A percentile compares a stretch with the other conserved stretches of the same genome.
Conservation (phyloP, 2,888 invertebrate species). For the Drosophila recens region DNA sequence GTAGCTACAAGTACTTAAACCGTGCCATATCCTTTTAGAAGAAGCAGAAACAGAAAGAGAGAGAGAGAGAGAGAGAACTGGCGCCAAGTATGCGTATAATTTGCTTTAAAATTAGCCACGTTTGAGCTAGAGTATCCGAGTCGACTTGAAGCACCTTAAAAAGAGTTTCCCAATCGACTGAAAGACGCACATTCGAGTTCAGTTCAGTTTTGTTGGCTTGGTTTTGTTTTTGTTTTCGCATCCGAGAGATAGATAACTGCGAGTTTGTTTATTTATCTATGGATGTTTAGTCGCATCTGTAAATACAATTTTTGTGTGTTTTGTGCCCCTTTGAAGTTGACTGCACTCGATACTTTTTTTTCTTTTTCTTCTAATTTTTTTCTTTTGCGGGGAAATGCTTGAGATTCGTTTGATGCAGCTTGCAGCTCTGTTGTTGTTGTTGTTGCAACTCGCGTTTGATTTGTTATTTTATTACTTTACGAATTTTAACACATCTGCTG, state of each 20-base stretch:
- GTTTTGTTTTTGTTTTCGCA: constrained; percentile 12
- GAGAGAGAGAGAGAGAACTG: not conserved
- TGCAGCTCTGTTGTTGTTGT: constrained; percentile 17
- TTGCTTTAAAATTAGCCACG: constrained; percentile 69
- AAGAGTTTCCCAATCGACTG: not conserved
- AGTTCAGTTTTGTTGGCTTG: constrained; percentile 2
- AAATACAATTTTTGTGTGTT: constrained; percentile 59
- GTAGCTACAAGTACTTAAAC: constrained; percentile 13
- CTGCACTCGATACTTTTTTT: constrained; percentile 18
- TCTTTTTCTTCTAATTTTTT: constrained; percentile 9
- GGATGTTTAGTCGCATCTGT: constrained; percentile 74
- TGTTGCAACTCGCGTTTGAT: constrained; percentile 65
- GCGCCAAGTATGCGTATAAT: constrained; percentile 70
- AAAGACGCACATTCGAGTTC: not conserved
- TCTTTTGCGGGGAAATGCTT: constrained; percentile 4
- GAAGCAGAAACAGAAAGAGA: not conserved
- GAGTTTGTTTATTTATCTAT: constrained; percentile 62
- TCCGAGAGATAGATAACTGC: constrained; percentile 19
- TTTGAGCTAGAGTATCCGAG: constrained; percentile 32
- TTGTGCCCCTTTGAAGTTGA: constrained; percentile 58
- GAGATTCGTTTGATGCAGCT: constrained; percentile 56
- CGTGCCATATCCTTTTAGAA: constrained; percentile 39
- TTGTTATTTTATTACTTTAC: constrained; percentile 84
- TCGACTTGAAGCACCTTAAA: constrained; percentile 5
- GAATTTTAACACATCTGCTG: constrained; percentile 85